phyloP scores from a whole-genome alignment of 2,888 invertebrate genomes.

The Mythimna ferrago region DNA sequence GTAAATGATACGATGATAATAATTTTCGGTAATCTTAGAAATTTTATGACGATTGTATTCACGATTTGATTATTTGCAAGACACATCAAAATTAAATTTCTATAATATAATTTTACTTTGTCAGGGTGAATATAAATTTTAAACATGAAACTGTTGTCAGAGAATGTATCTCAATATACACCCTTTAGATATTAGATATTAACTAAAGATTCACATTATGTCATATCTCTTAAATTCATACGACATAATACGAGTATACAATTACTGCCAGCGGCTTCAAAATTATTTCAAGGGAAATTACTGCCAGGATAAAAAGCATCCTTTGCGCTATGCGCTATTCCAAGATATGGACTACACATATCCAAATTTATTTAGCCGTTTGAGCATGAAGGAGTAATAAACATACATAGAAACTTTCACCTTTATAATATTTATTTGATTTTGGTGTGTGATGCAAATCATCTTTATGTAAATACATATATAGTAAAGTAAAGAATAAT shows the following conservation, averaged over 20 bases:
- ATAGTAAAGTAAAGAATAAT: background rate
- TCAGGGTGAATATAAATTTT: background rate
- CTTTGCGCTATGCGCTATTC: too few species aligned
- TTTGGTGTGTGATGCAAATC: conserved; percentile 33
- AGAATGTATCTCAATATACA: background rate
- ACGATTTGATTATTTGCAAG: conserved; percentile 29
- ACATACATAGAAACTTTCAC: too few species aligned
- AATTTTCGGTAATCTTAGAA: conserved; percentile 14
- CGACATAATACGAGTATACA: background rate
- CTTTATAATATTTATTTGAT: background rate
- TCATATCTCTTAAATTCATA: background rate
- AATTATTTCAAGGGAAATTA: too few species aligned
- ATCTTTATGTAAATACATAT: conserved; percentile 15
- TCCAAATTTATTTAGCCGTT: too few species aligned
- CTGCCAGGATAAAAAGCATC: too few species aligned
- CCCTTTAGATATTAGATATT: too few species aligned
- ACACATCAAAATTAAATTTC: conserved; percentile 9
- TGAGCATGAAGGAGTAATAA: too few species aligned
- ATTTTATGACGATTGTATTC: conserved; percentile 12
- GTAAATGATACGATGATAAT: conserved; percentile 18
- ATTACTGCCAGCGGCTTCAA: too few species aligned
- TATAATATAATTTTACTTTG: background rate
- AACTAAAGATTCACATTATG: background rate
- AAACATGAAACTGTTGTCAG: background rate
- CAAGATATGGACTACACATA: too few species aligned